Conservation (phyloP, 2,888 invertebrate genomes). For the Meganola albula region DNA sequence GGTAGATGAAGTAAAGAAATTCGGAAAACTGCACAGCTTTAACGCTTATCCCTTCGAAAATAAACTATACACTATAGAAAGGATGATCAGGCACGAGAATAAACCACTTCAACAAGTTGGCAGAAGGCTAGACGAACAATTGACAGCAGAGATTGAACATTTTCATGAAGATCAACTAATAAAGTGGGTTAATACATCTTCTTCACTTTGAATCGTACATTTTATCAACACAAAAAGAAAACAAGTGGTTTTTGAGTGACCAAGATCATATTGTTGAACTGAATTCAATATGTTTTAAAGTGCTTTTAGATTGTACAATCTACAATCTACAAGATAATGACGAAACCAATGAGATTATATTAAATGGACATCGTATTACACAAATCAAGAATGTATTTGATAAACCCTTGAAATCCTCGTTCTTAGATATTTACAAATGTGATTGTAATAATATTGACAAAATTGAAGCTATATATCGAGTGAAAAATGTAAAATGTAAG, state of each 20-base stretch:
- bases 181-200: neutral
- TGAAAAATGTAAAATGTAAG: neutral
- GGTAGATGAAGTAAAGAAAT: conserved; percentile 11
- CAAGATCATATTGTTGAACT: neutral
- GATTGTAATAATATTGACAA: neutral
- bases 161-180: neutral
- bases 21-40: conserved; percentile 11
- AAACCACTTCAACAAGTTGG: conserved; percentile 15
- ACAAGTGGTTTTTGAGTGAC: conserved; percentile 2
- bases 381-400: conserved; percentile 1
- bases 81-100: conserved; percentile 11
- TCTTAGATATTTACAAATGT: neutral
- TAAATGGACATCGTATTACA: neutral
- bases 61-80: conserved; percentile 11
- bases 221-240: neutral
- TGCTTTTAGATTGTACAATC: no score
- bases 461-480: neutral
- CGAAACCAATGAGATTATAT: neutral
- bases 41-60: conserved; percentile 17
- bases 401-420: conserved; percentile 1
- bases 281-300: neutral
- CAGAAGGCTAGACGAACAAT: conserved; percentile 2
- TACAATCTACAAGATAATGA: no score
- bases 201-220: neutral
- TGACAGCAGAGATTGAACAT: neutral